Evolutionary conservation across 1,140 invertebrate genomes (phyloP), one percentile per base, ranked within the genome.

Genomic region (Eciton burchellii): DNA sequence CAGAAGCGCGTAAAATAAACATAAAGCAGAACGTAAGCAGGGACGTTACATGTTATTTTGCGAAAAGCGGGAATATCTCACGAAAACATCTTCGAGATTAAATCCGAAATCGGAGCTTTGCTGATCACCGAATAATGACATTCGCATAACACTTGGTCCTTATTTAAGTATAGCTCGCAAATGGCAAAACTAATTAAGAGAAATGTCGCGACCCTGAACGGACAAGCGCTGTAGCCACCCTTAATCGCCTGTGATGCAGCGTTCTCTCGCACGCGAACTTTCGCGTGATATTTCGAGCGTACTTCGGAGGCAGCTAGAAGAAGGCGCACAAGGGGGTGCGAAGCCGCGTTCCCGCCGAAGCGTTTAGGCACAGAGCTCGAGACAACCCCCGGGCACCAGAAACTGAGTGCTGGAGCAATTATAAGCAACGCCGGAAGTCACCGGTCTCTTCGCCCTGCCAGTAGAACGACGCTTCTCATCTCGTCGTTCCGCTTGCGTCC

Each of bases 381-480:
- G 87, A 90, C 90, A 63, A 89, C 68, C 63, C 35, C 84, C 54
- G 52, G 62, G 45, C 87, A 73, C 71, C 79, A 71, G 84, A 82
- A 84, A 87, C 83, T 88, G 90, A 92, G 89, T 90, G 90, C 83
- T 81, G 82, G 84, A 91, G 89, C 90, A 92, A 92, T 92, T 92
- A 91, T 92, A 91, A 91, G 89, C 86, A 90, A 84, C 90, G 89
- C 90, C 91, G 91, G 91, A 92, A 92, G 91, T 92, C 91, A 91
- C 74, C 72, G 79, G 65, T 82, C 68, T 65, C 74, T 47, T 70
- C 83, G 47, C 29, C 59, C 81, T 62, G 49, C 59, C 65, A 24
- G 24, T n/a, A n/a, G n/a, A n/a, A n/a, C 49, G 60, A 56, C 24
- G 52, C 54, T 63, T 24, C 35, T 76, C 47, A 43, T 60, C 73